A percentile compares a stretch with the other conserved stretches of the same genome.
phyloP scores from a whole-genome alignment of 2,888 invertebrate species.

The Amphipyra tragopoginis region DNA sequence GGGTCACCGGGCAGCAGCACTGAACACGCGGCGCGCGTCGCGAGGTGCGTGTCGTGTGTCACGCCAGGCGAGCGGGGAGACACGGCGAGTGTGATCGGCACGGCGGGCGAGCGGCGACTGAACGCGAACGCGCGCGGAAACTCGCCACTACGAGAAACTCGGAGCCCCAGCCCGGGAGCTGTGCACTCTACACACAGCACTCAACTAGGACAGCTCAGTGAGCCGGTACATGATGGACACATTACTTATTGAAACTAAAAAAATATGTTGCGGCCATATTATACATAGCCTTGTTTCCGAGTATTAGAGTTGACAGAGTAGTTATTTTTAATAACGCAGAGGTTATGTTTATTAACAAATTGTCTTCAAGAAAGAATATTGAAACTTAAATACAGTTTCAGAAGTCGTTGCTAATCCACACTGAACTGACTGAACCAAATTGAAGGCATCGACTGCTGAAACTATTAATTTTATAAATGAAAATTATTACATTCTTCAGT shows the following conservation, averaged over 20 bases:
- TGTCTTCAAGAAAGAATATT: too few species aligned
- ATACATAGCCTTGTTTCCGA: too few species aligned
- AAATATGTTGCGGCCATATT: not conserved
- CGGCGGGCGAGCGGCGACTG: slow-evolving; percentile 49
- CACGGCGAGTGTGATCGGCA: slow-evolving; percentile 2
- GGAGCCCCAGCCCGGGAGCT: slow-evolving; percentile 33
- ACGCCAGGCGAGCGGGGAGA: not conserved
- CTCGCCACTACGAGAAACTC: slow-evolving; percentile 12
- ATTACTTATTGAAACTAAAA: not conserved
- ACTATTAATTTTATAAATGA: too few species aligned
- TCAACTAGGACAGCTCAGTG: not conserved
- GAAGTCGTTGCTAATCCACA: too few species aligned
- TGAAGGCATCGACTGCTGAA: too few species aligned
- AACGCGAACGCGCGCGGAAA: slow-evolving; percentile 29
- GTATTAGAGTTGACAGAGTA: too few species aligned
- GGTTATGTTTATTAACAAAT: too few species aligned
- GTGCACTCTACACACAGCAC: not conserved
- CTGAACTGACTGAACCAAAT: too few species aligned
- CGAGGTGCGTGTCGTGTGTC: not conserved
- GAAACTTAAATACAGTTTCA: too few species aligned
- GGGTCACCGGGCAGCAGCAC: slow-evolving; percentile 1
- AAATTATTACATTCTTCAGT: too few species aligned
- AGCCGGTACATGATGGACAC: not conserved
- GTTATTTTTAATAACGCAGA: too few species aligned
- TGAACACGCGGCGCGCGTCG: slow-evolving; percentile 2